Conservation (phyloP, 1,140 invertebrate genomes). For the Cotesia typhae region DNA sequence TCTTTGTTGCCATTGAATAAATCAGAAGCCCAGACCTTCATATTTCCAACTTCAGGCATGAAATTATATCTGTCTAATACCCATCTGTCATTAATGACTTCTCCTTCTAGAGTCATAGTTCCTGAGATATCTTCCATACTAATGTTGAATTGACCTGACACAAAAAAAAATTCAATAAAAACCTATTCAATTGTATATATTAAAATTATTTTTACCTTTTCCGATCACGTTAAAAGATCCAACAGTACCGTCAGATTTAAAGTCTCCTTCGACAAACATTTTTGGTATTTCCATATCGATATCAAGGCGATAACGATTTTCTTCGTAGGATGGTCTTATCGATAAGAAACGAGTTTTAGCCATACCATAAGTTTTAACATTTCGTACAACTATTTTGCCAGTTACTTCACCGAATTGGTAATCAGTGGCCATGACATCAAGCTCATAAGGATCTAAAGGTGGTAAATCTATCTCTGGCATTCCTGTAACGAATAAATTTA, state of each 20-base stretch:
- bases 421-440: conserved; percentile 58
- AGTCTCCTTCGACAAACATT: conserved; percentile 62
- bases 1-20: conserved; percentile 68
- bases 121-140: conserved; percentile 53
- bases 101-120: conserved; percentile 52
- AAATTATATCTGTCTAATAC: conserved; percentile 71
- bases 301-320: conserved; percentile 66
- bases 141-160: conserved; percentile 57
- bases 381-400: conserved; percentile 60
- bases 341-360: conserved; percentile 63
- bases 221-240: conserved; percentile 65
- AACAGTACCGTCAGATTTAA: conserved; percentile 64
- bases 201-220: conserved; percentile 52
- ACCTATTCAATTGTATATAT: conserved; percentile 8
- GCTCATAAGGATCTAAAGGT: conserved; percentile 64
- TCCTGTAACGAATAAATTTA: conserved; percentile 49
- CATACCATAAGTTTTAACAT: conserved; percentile 64
- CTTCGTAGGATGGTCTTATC: conserved; percentile 64
- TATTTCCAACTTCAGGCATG: conserved; percentile 69
- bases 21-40: conserved; percentile 66
- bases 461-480: conserved; percentile 64
- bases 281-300: conserved; percentile 65
- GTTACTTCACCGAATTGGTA: conserved; percentile 64
- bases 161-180: conserved; percentile 21
- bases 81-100: conserved; percentile 56